phyloP scores from a whole-genome alignment of 2,888 invertebrate species.

The Thera obeliscata region DNA sequence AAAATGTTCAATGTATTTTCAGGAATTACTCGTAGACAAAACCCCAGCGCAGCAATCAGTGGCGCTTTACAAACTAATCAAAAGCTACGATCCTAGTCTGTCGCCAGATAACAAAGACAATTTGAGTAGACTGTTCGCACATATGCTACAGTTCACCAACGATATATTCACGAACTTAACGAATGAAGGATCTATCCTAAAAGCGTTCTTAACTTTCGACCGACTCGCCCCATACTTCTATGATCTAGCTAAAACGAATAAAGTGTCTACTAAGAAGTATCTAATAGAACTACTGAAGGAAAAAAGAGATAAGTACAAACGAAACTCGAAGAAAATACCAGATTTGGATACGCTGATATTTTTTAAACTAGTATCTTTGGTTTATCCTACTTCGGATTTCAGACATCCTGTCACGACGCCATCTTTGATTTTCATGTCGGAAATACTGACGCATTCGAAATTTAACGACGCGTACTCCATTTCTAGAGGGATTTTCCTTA shows the following conservation, averaged over 20 bases:
- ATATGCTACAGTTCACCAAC: slow-evolving; percentile 90
- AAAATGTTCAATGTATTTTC: slow-evolving; percentile 49
- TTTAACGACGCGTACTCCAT: slow-evolving; percentile 88
- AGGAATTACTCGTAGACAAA: slow-evolving; percentile 85
- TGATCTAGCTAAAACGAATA: slow-evolving; percentile 89
- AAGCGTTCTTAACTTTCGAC: slow-evolving; percentile 85
- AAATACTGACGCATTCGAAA: slow-evolving; percentile 88
- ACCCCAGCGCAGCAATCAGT: slow-evolving; percentile 87
- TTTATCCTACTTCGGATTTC: slow-evolving; percentile 96
- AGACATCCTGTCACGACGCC: slow-evolving; percentile 95
- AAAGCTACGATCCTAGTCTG: slow-evolving; percentile 93
- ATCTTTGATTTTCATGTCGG: slow-evolving; percentile 91
- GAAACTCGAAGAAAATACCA: slow-evolving; percentile 85
- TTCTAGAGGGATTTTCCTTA: slow-evolving; percentile 90
- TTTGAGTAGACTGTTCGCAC: slow-evolving; percentile 89
- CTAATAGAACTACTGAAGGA: slow-evolving; percentile 89
- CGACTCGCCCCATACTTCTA: slow-evolving; percentile 84
- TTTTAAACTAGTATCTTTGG: slow-evolving; percentile 90
- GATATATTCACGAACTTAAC: slow-evolving; percentile 82
- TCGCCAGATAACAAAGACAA: slow-evolving; percentile 91
- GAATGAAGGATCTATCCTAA: slow-evolving; percentile 70
- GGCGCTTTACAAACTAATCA: slow-evolving; percentile 92
- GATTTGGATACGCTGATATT: slow-evolving; percentile 89
- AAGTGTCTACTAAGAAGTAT: slow-evolving; percentile 87
- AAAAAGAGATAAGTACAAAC: slow-evolving; percentile 87